Base-by-base conservation (phyloP, 2,113 vertebrate genomes). In the Peromyscus californicus region DNA sequence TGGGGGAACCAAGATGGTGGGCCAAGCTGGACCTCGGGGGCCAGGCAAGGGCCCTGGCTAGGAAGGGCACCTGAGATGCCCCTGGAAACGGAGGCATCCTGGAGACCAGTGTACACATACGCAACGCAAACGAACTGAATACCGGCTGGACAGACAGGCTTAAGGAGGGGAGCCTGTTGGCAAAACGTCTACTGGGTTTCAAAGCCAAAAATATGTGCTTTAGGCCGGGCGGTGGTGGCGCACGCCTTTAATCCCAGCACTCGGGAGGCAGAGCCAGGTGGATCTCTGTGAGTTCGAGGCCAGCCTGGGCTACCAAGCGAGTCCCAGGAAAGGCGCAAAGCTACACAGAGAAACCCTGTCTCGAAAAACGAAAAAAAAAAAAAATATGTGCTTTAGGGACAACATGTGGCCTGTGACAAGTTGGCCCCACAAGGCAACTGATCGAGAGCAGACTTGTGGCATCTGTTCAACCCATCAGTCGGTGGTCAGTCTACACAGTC, bases 391-490 rank as follows among this genome's bases (percentile, higher is more conserved):
- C 33, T 1, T 5, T 11, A 15, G 24, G 70, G 67, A 13, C 16
- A 0, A n/a, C 29, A 17, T 17, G 57, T 15, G 7, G 29, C 13
- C 84, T 11, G 6, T 0, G 65, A 15, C 4, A 65, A 36, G 54
- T 22, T n/a, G 9, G 59, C 36, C 67, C 42, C 93, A 33, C 3
- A 0, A 65, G 80, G 42, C 9, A 0, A 88, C 83, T 33, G 19
- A 16, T 0, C 0, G 21, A 61, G 19, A 36, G 59, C 1, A 0
- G 33, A 11, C 2, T 0, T 2, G 0, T 1, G 17, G 61, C 36
- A 8, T 0, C 0, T 0, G 59, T n/a, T 19, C 70, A 11, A 11
- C 42, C 21, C 0, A 1, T 15, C 26, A 3, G 16, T 5, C 54
- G 0, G 17, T 33, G 65, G 39, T n/a, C 1, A 5, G 16, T 24